Conservation (phyloP, 2,797 vertebrate species). For the Nasua narica region DNA sequence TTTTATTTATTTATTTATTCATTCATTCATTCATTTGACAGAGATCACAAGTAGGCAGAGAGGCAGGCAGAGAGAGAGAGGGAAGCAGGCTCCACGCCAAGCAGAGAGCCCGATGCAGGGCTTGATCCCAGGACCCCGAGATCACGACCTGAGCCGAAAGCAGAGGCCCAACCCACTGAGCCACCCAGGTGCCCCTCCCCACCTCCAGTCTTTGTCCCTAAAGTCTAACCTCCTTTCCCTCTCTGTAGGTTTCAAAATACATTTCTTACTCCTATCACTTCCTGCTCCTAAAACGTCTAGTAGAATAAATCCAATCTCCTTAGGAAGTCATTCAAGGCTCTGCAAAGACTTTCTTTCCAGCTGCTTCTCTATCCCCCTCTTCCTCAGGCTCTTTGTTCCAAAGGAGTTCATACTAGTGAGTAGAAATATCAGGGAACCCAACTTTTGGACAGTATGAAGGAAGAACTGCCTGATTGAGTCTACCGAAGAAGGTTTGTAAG, state of each 20-base stretch:
- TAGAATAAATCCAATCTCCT: neutral
- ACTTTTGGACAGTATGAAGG: neutral
- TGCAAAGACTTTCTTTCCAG: neutral
- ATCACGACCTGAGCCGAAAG: too few relatives aligned
- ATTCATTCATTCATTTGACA: too few relatives aligned
- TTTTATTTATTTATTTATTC: too few relatives aligned
- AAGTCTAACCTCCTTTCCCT: neutral
- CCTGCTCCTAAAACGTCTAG: conserved; percentile 8
- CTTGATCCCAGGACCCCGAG: too few relatives aligned
- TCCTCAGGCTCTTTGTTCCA: neutral
- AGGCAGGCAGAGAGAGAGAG: too few relatives aligned
- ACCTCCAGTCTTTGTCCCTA: neutral
- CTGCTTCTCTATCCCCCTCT: neutral
- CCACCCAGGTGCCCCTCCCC: neutral
- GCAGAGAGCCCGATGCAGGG: too few relatives aligned
- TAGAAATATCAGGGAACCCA: conserved; percentile 24
- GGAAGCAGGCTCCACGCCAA: too few relatives aligned
- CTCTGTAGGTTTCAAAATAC: neutral
- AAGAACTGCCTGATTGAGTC: neutral
- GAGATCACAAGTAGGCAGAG: too few relatives aligned
- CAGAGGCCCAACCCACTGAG: too few relatives aligned
- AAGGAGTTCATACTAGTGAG: neutral
- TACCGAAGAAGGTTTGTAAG: neutral
- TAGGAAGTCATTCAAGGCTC: neutral
- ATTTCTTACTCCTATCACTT: neutral